A percentile compares a stretch with the other conserved stretches of the same genome.
Conservation (phyloP, 2,888 invertebrate genomes). For the Flabesymbios commensalis region DNA sequence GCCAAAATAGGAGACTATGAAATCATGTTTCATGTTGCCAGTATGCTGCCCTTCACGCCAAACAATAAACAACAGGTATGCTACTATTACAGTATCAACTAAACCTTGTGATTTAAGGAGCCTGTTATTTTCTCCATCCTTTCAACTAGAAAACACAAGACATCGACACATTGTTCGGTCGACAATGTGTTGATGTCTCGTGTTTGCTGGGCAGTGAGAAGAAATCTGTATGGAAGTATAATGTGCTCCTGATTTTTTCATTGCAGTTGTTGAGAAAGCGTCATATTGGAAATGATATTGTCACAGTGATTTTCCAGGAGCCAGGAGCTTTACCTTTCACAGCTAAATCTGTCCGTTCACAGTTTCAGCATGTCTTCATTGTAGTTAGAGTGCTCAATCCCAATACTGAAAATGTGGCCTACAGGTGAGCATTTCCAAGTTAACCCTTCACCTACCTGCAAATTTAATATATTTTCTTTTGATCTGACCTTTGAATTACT, state of each 20-base stretch:
- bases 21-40: conserved; percentile 97
- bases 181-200: not conserved
- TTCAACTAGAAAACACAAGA: too few species aligned
- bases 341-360: conserved; percentile 90
- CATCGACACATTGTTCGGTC: not conserved
- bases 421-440: conserved; percentile 68
- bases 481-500: not conserved
- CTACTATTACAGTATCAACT: too few species aligned
- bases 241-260: too few species aligned
- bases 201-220: not conserved
- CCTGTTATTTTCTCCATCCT: too few species aligned
- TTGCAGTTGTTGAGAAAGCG: conserved; percentile 81
- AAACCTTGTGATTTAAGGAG: not conserved
- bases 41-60: conserved; percentile 92
- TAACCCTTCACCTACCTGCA: too few species aligned
- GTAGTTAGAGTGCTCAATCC: conserved; percentile 80
- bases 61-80: conserved; percentile 87
- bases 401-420: conserved; percentile 87
- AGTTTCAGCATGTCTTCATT: conserved; percentile 97
- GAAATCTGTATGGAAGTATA: too few species aligned
- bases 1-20: conserved; percentile 88
- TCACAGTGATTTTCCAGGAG: conserved; percentile 89
- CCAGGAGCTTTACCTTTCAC: conserved; percentile 91
- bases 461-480: not conserved
- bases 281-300: conserved; percentile 97